Evolutionary conservation across 2,797 vertebrate genomes (phyloP).

Genomic region (Coluber constrictor): DNA sequence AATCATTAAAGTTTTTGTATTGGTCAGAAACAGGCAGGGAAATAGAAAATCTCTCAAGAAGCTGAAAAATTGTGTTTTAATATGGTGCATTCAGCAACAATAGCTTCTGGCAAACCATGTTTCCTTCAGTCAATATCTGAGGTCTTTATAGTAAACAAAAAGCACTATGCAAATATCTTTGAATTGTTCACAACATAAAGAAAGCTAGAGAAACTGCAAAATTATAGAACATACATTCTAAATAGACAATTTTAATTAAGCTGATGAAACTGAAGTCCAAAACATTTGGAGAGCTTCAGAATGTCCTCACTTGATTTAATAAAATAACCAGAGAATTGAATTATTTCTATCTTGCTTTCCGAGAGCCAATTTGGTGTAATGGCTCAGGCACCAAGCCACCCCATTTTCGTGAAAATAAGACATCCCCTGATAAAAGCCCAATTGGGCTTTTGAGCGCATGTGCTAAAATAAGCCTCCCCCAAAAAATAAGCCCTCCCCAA

Average conservation of each 20-base stretch:
- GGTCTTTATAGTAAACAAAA: background rate
- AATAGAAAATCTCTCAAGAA: background rate
- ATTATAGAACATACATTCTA: background rate
- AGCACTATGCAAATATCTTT: background rate
- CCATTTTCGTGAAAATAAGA: too few relatives aligned
- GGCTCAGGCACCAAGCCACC: background rate
- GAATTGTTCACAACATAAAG: background rate
- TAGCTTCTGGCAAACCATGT: background rate
- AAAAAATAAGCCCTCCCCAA: too few relatives aligned
- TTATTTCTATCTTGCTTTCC: background rate
- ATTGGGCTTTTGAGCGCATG: too few relatives aligned
- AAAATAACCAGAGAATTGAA: background rate
- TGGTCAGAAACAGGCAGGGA: background rate
- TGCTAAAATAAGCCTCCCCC: too few relatives aligned
- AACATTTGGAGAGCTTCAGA: background rate
- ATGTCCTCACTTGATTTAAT: background rate
- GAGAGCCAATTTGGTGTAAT: background rate
- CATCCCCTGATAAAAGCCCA: too few relatives aligned
- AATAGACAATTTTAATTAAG: background rate
- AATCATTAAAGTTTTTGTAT: slow-evolving; percentile 58
- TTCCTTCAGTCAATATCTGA: background rate
- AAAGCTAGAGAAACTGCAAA: background rate
- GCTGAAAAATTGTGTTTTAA: background rate
- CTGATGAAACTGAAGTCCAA: background rate
- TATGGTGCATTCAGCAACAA: background rate